Evolutionary conservation across 2,113 vertebrate species (phyloP), one percentile per base, ranked within the genome.

Genomic region (Poicephalus meyeri): DNA sequence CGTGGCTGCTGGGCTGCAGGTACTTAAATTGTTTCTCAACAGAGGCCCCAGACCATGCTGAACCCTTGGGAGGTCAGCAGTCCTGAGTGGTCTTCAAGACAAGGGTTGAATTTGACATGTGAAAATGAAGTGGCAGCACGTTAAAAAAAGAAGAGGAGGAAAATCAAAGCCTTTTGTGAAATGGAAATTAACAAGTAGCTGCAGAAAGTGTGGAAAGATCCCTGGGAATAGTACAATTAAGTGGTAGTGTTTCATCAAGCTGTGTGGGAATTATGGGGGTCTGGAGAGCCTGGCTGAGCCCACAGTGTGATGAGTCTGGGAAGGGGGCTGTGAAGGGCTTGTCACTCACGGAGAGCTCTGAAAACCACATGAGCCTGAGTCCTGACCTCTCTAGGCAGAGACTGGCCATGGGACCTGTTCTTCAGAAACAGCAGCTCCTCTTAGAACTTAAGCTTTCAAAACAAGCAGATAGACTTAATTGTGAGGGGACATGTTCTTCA

Each of bases 81-180:
- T 68, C 89, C 64, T 1, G 0, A 68, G 24, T 20, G 3, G 5
- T 44, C 7, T 0, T 76, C 79, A 80, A 82, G 80, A 71, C 23
- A 50, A 21, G 2, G 1, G 42, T 33, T 26, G 26, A 76, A 69
- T 83, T 90, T 47, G 29, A 35, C 53, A 14, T 50, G 31, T 28
- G 20, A 25, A 50, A 64, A 79, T 64, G 44, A 85, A 91, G 46
- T 35, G n/a, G 42, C 1, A 0, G 46, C 52, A 60, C 0, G 0
- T 60, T 17, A 76, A 72, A 92, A 68, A 2, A 1, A 84, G 68
- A 63, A 2, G 1, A 84, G 71, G 29, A 79, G 37, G 53, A 81
- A 79, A 87, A 89, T 39, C 58, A 77, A 42, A 93, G 46, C 65
- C 24, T 89, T 80, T 65, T 83, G 80, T 60, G 65, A 89, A 84